Percentiles rank a stretch among this genome's conserved stretches.
phyloP scores from a whole-genome alignment of 2,113 vertebrate genomes.

The Archilochus colubris region DNA sequence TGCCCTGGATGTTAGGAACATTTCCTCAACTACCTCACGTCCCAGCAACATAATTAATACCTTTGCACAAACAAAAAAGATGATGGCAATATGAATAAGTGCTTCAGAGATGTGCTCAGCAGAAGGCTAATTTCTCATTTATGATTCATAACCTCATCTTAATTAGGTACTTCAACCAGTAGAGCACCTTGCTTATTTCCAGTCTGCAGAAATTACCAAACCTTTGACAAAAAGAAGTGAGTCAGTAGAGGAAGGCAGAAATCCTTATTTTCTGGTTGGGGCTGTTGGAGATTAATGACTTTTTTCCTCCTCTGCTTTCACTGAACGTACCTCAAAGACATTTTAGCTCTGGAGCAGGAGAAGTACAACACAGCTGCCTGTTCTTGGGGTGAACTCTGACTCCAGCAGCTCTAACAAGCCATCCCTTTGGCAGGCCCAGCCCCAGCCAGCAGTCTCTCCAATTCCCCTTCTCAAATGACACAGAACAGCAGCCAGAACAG shows the following conservation, averaged over 20 bases:
- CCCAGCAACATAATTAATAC: slow-evolving; percentile 20
- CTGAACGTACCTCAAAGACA: neutral
- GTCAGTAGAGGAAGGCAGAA: neutral
- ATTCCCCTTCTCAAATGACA: slow-evolving; percentile 31
- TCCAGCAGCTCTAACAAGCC: slow-evolving; percentile 10
- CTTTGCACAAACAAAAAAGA: slow-evolving; percentile 1
- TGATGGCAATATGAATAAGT: neutral
- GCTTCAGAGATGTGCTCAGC: slow-evolving; percentile 8
- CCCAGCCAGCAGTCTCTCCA: neutral
- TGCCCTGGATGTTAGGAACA: neutral
- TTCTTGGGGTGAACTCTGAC: neutral
- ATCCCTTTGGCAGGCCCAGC: neutral
- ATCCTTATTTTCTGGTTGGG: neutral
- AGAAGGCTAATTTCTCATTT: slow-evolving; percentile 36
- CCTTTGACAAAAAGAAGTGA: neutral
- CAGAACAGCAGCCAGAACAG: neutral
- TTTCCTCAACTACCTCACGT: slow-evolving; percentile 12
- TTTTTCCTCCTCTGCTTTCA: neutral
- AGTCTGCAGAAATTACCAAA: neutral
- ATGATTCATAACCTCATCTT: slow-evolving; percentile 33
- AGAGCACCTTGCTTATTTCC: slow-evolving; percentile 14
- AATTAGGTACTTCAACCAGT: slow-evolving; percentile 20
- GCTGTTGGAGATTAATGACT: neutral
- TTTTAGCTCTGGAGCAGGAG: neutral
- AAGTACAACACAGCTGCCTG: neutral